These are phyloP conservation scores for Mastomys coucha DNA, from an alignment of 2,113 vertebrate species.

Conservation along the genomic window DNA sequence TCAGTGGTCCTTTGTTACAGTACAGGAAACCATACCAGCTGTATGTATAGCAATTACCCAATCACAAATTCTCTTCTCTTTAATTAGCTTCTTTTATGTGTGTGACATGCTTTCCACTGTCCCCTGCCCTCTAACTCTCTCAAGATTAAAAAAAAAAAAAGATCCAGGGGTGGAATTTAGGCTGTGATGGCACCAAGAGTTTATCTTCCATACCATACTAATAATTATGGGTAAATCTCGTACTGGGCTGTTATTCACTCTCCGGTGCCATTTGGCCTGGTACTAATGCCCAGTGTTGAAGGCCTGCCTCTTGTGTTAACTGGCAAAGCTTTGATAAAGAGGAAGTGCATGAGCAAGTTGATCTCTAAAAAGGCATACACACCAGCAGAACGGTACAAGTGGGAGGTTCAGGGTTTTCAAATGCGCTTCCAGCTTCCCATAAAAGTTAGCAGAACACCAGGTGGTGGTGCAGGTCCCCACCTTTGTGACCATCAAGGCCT, in stretches of 20 bases:
- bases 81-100: background rate
- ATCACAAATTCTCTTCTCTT: background rate
- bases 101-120: background rate
- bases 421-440: background rate
- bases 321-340: background rate
- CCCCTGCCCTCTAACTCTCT: background rate
- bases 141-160: background rate
- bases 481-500: background rate
- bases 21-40: background rate
- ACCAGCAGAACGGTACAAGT: background rate
- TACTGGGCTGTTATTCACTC: background rate
- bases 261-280: background rate
- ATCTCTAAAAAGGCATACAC: conserved; percentile 40
- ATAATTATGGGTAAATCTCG: background rate
- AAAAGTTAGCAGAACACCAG: background rate
- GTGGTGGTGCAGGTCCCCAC: background rate
- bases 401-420: conserved; percentile 47
- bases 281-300: background rate
- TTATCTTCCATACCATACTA: background rate
- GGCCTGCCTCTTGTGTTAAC: background rate
- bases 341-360: background rate
- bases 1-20: background rate
- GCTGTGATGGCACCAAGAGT: background rate
- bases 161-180: background rate
- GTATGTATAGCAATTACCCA: background rate